Evolutionary conservation across 2,113 vertebrate species (phyloP).

Genomic region (Callorhinus ursinus): DNA sequence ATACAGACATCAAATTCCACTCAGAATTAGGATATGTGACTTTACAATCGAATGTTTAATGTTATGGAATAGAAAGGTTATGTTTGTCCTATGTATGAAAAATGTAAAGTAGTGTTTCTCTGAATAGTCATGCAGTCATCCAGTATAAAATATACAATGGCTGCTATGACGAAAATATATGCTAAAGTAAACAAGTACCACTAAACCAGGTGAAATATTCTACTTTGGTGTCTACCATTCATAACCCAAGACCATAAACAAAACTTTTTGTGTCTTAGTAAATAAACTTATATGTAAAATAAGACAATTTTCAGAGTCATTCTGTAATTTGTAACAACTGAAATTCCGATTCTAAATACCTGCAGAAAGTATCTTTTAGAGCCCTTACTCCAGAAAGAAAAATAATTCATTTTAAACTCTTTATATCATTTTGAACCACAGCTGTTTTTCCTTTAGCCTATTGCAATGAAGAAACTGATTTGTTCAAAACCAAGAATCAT

Average conservation of each 20-base stretch:
- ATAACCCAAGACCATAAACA: not conserved
- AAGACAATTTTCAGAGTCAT: not conserved
- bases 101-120: constrained; percentile 9
- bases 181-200: not conserved
- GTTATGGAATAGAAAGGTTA: not conserved
- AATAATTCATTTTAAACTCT: not conserved
- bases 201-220: not conserved
- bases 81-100: not conserved
- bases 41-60: constrained; percentile 1
- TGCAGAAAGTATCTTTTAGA: not conserved
- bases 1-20: not conserved
- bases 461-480: not conserved
- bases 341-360: constrained; percentile 8
- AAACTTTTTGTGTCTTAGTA: not conserved
- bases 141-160: not conserved
- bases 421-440: not conserved
- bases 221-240: not conserved
- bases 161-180: not conserved
- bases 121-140: not conserved
- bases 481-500: not conserved
- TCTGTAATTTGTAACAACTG: constrained; percentile 1
- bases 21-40: not conserved
- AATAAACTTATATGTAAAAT: not conserved
- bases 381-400: not conserved
- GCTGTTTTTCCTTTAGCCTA: not conserved